phyloP scores from a whole-genome alignment of 92 coral and sea anemone species.

The Virgularia gustaviana region DNA sequence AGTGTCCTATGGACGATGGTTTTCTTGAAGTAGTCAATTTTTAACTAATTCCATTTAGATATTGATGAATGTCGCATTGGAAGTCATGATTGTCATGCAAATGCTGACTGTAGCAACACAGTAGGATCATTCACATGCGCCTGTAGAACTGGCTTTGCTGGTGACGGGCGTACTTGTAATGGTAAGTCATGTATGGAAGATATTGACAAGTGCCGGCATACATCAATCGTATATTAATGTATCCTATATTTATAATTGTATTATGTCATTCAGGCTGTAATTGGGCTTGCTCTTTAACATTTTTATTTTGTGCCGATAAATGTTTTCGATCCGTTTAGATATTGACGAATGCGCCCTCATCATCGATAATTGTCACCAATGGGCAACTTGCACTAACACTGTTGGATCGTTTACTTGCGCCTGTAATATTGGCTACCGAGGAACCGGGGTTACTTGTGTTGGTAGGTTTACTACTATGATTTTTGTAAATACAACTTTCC shows the following conservation, averaged over 20 bases:
- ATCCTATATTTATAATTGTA: background rate
- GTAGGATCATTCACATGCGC: slow-evolving; percentile 15
- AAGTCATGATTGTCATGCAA: background rate
- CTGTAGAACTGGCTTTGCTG: slow-evolving; percentile 12
- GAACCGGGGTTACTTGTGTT: slow-evolving; percentile 1
- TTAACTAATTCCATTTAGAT: background rate
- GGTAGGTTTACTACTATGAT: too few relatives aligned
- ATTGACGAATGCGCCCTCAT: background rate
- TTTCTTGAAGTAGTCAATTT: too few relatives aligned
- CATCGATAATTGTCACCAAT: background rate
- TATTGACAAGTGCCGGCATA: background rate
- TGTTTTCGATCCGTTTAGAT: background rate
- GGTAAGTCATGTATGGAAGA: too few relatives aligned
- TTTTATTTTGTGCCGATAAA: too few relatives aligned
- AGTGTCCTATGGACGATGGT: too few relatives aligned
- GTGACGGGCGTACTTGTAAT: slow-evolving; percentile 1
- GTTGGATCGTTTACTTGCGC: slow-evolving; percentile 13
- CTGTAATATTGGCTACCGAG: slow-evolving; percentile 4
- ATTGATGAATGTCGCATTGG: background rate
- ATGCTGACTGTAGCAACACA: background rate
- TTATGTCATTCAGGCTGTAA: too few relatives aligned
- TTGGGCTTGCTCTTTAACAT: too few relatives aligned
- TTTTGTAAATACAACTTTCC: too few relatives aligned
- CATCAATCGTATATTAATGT: background rate
- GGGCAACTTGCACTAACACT: background rate